Percentiles rank a stretch among this genome's conserved stretches.
These are phyloP conservation scores for Hormaphis cornu DNA, from an alignment of 1,140 invertebrate species.

Conservation along the genomic window DNA sequence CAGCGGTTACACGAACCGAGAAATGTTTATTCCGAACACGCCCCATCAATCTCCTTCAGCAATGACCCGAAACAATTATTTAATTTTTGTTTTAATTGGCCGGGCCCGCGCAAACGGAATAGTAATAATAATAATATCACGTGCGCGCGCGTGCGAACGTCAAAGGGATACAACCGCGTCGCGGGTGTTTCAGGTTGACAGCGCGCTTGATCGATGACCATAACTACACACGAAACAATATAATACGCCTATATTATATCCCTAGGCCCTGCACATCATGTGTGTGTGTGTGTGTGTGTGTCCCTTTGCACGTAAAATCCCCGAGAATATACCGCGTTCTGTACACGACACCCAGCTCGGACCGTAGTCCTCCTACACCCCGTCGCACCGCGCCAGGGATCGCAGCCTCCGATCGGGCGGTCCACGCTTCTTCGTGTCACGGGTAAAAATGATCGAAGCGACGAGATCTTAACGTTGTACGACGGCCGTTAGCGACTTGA, in stretches of 20 bases:
- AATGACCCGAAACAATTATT: conserved; percentile 32
- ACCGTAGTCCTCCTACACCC: too few species aligned
- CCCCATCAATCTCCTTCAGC: conserved; percentile 31
- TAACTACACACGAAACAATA: neutral
- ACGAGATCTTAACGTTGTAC: too few species aligned
- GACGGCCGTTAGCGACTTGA: too few species aligned
- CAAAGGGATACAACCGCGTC: conserved; percentile 5
- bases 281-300: neutral
- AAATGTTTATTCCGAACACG: conserved; percentile 16
- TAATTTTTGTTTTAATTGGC: conserved; percentile 33
- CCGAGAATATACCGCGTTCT: too few species aligned
- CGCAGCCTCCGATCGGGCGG: too few species aligned
- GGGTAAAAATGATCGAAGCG: too few species aligned
- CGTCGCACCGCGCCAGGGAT: too few species aligned
- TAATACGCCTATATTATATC: neutral
- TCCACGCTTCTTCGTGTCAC: too few species aligned
- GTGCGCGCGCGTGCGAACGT: neutral
- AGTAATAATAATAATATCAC: conserved; percentile 29
- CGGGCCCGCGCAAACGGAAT: conserved; percentile 24
- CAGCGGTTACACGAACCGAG: neutral
- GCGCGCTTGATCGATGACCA: conserved; percentile 27
- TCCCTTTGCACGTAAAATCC: conserved; percentile 8
- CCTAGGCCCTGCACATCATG: neutral
- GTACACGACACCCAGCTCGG: neutral
- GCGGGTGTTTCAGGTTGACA: conserved; percentile 30